Percentiles rank a stretch among this genome's conserved stretches.
Conservation (phyloP, 2,888 invertebrate genomes). For the Odontothrips loti region DNA sequence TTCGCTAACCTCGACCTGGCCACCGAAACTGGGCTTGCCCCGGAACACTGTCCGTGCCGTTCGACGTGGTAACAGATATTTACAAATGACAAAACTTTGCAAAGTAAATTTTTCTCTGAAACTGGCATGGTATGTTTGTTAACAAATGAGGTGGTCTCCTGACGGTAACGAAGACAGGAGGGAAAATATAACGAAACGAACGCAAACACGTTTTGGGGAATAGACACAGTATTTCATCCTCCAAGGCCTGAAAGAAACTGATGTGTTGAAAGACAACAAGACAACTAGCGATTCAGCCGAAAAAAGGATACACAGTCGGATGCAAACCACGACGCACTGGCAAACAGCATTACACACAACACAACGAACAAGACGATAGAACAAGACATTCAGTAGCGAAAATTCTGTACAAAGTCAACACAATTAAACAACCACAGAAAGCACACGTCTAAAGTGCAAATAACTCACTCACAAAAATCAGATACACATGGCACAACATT, state of each 20-base stretch:
- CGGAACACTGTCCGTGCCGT: constrained; percentile 6
- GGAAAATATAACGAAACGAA: too few species aligned
- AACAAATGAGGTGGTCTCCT: too few species aligned
- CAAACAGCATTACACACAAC: neutral
- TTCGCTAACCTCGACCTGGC: constrained; percentile 13
- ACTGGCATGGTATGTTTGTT: too few species aligned
- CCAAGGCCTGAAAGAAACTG: neutral
- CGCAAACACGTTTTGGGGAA: too few species aligned
- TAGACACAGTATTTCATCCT: neutral
- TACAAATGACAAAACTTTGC: too few species aligned
- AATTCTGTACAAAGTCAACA: constrained; percentile 7
- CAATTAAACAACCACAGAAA: constrained; percentile 1
- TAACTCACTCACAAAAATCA: neutral
- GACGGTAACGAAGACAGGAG: too few species aligned
- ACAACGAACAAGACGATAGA: neutral
- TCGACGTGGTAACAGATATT: too few species aligned
- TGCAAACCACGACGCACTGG: neutral
- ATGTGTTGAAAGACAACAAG: neutral
- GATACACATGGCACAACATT: neutral
- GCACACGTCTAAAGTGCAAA: constrained; percentile 2
- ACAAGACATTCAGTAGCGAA: constrained; percentile 13
- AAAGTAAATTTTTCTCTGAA: too few species aligned
- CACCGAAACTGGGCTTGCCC: constrained; percentile 21
- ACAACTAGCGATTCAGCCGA: neutral
- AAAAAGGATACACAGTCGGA: neutral